phyloP scores from a whole-genome alignment of 2,113 vertebrate species.

The Planiliza haematocheilus region DNA sequence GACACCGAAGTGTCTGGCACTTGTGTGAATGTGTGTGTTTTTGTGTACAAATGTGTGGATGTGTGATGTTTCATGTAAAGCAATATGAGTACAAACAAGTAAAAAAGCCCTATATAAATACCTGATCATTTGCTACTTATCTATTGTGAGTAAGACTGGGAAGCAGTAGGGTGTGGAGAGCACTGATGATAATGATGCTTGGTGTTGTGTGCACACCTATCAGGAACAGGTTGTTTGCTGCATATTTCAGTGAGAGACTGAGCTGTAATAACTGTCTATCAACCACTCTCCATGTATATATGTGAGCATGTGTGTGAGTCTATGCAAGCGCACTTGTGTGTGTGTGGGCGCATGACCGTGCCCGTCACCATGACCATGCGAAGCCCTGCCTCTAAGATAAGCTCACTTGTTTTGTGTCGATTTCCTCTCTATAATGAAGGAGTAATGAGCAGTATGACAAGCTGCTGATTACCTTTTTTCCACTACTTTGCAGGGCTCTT shows the following conservation, averaged over 20 bases:
- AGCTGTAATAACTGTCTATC: constrained; percentile 38
- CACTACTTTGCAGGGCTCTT: constrained; percentile 35
- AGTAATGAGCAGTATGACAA: constrained; percentile 69
- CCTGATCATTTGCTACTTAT: too few species aligned
- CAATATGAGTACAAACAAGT: not conserved
- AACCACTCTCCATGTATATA: constrained; percentile 26
- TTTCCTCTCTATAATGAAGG: constrained; percentile 70
- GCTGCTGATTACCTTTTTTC: constrained; percentile 70
- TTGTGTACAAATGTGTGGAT: too few species aligned
- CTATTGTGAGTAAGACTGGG: too few species aligned
- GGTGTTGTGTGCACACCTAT: not conserved
- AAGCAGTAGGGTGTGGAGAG: not conserved
- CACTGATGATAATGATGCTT: not conserved
- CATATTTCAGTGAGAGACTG: constrained; percentile 1
- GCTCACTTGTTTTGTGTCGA: constrained; percentile 49
- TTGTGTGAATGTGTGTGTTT: not conserved
- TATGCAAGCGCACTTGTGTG: constrained; percentile 14
- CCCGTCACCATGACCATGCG: not conserved
- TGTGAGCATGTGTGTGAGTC: constrained; percentile 12
- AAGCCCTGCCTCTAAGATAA: constrained; percentile 36
- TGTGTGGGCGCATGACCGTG: constrained; percentile 3
- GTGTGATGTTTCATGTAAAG: too few species aligned
- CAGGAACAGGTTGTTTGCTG: constrained; percentile 28
- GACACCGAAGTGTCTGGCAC: too few species aligned
- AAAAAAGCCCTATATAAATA: too few species aligned